Base-by-base conservation (phyloP, 2,888 invertebrate genomes). In the Cephus runcator region DNA sequence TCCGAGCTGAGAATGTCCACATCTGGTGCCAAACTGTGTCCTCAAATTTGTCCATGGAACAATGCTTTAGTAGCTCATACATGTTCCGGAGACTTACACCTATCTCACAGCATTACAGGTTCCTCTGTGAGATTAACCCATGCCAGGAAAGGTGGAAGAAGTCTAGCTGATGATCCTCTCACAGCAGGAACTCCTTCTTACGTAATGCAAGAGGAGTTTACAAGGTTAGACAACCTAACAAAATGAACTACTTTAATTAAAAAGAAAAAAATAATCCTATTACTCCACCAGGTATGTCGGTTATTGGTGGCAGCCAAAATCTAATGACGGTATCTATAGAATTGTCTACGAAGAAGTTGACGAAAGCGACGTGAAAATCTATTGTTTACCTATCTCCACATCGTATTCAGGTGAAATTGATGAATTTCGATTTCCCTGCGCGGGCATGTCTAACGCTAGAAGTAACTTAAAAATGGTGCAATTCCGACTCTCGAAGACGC, bases 121-220 rank as follows among this genome's bases (percentile, higher is more conserved):
- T 94, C 94, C 84, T 96, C 96, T 86, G 94, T 95, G 87, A 93
- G 96, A 83, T 90, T 96, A 81, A 96, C 96, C 31, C 95, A 94
- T 88, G 95, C 95, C 0, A 95, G 95, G 85, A 95, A 94, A 90
- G 95, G 95, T 4, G 94, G 94, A 11, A 92, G 93, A 82, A 94
- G 93, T 81, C 92, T 97, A 86, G 94, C 95, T 0, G 97, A 97
- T 84, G 97, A 98, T 91, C 97, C 98, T 0, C 92, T 96, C 0
- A 97, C 96, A 87, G 98, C 98, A 0, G 99, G 99, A 0, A 96
- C 98, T n/a, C 98, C 99, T 0, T 98, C 98, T 1, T 99, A 99
- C 92, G 98, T 99, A 0, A 98, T 98, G 91, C 99, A 99, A 92
- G 99, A 99, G 91, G 99, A 99, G 92, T 99, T 99, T 92, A 89